These are phyloP conservation scores for Argyrosomus regius DNA, from an alignment of 2,797 vertebrate species.

Conservation along the genomic window DNA sequence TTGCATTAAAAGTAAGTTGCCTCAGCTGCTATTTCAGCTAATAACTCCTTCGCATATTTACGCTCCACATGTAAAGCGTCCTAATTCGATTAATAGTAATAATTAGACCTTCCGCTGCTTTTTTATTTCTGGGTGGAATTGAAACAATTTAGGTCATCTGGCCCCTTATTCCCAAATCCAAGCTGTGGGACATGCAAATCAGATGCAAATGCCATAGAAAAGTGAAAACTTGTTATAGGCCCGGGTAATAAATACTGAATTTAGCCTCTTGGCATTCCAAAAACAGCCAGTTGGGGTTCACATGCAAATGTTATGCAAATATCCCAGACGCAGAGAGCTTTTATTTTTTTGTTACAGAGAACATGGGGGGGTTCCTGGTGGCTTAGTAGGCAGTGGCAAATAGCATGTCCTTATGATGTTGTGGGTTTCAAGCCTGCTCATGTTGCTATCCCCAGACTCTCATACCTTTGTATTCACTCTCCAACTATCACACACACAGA, in stretches of 20 bases:
- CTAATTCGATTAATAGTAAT: conserved; percentile 85
- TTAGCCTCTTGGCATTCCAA: conserved; percentile 87
- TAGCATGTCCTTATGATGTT: conserved; percentile 57
- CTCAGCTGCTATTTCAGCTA: conserved; percentile 47
- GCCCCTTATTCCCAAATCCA: conserved; percentile 82
- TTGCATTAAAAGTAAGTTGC: conserved; percentile 28
- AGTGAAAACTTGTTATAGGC: conserved; percentile 82
- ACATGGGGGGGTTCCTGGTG: conserved; percentile 51
- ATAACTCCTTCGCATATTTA: conserved; percentile 71
- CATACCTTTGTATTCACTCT: conserved; percentile 35
- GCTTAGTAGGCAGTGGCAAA: conserved; percentile 50
- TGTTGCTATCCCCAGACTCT: conserved; percentile 43
- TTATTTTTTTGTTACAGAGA: conserved; percentile 69
- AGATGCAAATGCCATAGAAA: conserved; percentile 84
- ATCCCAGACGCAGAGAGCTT: conserved; percentile 60
- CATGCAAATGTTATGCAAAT: conserved; percentile 88
- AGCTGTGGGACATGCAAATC: conserved; percentile 84
- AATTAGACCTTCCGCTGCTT: conserved; percentile 76
- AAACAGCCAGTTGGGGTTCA: conserved; percentile 83
- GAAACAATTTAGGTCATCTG: conserved; percentile 87
- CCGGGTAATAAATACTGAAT: conserved; percentile 86
- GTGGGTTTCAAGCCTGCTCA: conserved; percentile 57
- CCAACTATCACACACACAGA: conserved; percentile 38
- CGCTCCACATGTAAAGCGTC: conserved; percentile 67
- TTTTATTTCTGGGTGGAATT: conserved; percentile 77